Percentiles rank a stretch among this genome's conserved stretches.
phyloP scores from a whole-genome alignment of 2,888 invertebrate genomes.

The Cheilosia soror region DNA sequence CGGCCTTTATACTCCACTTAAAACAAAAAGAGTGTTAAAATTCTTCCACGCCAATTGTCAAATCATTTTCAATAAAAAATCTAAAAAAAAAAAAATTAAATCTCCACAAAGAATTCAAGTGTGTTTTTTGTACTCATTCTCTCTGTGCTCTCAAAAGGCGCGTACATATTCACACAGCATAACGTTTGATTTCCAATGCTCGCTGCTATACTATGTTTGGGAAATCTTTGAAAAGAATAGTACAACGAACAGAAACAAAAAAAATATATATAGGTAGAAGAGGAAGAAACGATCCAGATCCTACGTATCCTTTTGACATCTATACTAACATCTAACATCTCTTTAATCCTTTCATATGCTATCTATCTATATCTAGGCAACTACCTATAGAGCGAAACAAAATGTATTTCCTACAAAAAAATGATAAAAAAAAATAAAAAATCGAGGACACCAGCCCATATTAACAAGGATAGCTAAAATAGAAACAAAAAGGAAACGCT shows the following conservation, averaged over 20 bases:
- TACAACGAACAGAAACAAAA: not conserved
- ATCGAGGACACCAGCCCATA: slow-evolving; percentile 61
- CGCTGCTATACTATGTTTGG: not conserved
- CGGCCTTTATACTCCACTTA: too few species aligned
- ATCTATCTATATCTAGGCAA: not conserved
- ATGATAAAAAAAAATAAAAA: not conserved
- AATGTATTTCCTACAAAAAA: not conserved
- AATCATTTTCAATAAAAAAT: too few species aligned
- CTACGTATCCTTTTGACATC: slow-evolving; percentile 7
- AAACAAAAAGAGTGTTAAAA: too few species aligned
- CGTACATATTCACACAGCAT: not conserved
- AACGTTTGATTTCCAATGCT: not conserved
- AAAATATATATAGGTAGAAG: too few species aligned
- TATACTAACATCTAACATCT: not conserved
- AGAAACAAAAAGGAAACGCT: slow-evolving; percentile 27
- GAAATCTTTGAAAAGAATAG: not conserved
- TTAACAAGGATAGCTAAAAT: slow-evolving; percentile 41
- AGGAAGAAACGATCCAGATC: not conserved
- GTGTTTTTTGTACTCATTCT: not conserved
- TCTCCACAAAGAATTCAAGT: not conserved
- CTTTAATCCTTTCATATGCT: not conserved
- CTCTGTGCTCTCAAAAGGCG: not conserved
- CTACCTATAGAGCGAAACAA: not conserved
- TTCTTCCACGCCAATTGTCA: too few species aligned
- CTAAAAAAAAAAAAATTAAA: too few species aligned